A percentile compares a stretch with the other conserved stretches of the same genome.
Evolutionary conservation across 1,140 invertebrate genomes (phyloP).

Genomic region (Cryptotermes secundus): DNA sequence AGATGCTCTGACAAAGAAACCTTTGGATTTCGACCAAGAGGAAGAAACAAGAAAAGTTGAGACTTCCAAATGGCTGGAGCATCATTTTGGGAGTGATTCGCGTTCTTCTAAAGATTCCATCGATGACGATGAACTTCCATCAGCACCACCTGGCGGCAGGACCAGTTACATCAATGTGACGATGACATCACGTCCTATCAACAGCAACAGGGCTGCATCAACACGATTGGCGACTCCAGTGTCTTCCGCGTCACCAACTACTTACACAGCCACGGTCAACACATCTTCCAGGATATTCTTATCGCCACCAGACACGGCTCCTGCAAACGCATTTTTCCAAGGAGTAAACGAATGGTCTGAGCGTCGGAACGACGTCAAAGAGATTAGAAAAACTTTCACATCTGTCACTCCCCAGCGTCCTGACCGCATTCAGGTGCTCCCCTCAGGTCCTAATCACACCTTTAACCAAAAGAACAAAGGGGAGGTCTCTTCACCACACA

Average conservation of each 20-base stretch:
- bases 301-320: constrained; percentile 35
- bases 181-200: constrained; percentile 64
- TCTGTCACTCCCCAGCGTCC: not conserved
- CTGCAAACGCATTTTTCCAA: constrained; percentile 32
- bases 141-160: constrained; percentile 55
- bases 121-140: constrained; percentile 54
- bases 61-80: constrained; percentile 86
- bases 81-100: constrained; percentile 85
- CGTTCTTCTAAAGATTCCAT: constrained; percentile 69
- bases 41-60: constrained; percentile 85
- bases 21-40: constrained; percentile 80
- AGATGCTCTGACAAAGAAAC: constrained; percentile 75
- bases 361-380: constrained; percentile 45
- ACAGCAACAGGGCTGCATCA: constrained; percentile 41
- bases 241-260: constrained; percentile 44
- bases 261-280: constrained; percentile 44
- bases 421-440: constrained; percentile 40
- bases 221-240: constrained; percentile 35
- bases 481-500: not conserved
- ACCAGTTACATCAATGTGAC: constrained; percentile 75
- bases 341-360: constrained; percentile 78
- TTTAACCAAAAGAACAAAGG: constrained; percentile 35
- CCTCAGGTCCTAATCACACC: constrained; percentile 41
- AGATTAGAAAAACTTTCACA: not conserved
- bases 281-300: constrained; percentile 43